Evolutionary conservation across 2,888 invertebrate species (phyloP).

Genomic region (Mantis religiosa): DNA sequence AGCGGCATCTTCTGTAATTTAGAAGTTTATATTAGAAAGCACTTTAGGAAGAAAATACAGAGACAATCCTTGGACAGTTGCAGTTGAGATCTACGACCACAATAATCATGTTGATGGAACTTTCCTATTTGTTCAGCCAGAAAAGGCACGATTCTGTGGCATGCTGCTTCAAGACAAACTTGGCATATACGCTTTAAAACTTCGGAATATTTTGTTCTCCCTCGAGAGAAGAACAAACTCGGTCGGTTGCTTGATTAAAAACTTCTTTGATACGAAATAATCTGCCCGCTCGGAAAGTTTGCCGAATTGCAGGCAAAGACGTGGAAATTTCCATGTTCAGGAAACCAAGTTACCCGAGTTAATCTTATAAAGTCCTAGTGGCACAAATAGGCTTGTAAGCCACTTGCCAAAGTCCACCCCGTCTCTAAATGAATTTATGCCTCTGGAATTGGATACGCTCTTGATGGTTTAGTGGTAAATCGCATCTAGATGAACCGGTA

Average conservation of each 20-base stretch:
- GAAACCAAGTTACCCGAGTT: background rate
- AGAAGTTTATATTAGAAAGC: no score
- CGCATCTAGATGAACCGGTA: background rate
- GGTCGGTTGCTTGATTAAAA: background rate
- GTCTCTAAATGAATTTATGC: background rate
- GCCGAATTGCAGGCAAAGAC: background rate
- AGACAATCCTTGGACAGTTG: no score
- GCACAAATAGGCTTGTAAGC: background rate
- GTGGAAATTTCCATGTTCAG: background rate
- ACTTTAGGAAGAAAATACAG: no score
- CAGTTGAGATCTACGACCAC: no score
- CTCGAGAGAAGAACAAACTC: background rate
- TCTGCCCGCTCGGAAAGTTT: background rate
- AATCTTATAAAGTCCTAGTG: background rate
- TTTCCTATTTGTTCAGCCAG: background rate
- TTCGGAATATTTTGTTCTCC: background rate
- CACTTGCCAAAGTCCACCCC: background rate
- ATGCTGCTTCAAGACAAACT: background rate
- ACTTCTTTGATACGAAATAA: slow-evolving; percentile 1
- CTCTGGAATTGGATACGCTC: background rate
- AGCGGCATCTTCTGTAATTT: no score
- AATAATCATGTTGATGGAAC: background rate
- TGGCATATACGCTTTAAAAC: background rate
- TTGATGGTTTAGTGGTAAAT: background rate
- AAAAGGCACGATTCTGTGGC: background rate